Evolutionary conservation across 2,797 vertebrate species (phyloP).

Genomic region (Buceros bicornis): DNA sequence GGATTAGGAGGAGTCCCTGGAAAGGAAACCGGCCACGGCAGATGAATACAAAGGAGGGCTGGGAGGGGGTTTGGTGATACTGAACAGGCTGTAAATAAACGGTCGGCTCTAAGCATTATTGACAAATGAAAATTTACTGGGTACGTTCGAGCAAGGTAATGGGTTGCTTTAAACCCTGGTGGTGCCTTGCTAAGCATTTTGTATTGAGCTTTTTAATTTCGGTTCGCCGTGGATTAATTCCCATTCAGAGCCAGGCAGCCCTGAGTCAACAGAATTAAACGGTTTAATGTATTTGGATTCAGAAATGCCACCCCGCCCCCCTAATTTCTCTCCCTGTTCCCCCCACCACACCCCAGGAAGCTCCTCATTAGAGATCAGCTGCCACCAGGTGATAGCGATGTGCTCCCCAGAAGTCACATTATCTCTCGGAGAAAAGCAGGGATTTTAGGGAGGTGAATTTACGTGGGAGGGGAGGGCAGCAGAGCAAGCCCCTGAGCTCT

Average conservation of each 20-base stretch:
- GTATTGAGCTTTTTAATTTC: slow-evolving; percentile 68
- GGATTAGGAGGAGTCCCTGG: slow-evolving; percentile 21
- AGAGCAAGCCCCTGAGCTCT: not conserved
- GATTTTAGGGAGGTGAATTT: not conserved
- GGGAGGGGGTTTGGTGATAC: slow-evolving; percentile 13
- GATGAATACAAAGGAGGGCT: slow-evolving; percentile 65
- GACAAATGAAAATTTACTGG: slow-evolving; percentile 77
- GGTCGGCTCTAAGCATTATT: slow-evolving; percentile 77
- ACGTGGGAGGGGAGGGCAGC: not conserved
- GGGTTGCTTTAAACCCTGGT: slow-evolving; percentile 70
- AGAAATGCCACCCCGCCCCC: not conserved
- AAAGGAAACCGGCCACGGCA: not conserved
- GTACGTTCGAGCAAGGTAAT: slow-evolving; percentile 72
- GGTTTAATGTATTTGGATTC: slow-evolving; percentile 65
- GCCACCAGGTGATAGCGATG: not conserved
- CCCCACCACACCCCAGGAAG: not conserved
- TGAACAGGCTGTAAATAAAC: slow-evolving; percentile 73
- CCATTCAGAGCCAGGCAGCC: slow-evolving; percentile 64
- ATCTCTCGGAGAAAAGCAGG: not conserved
- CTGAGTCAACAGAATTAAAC: slow-evolving; percentile 74
- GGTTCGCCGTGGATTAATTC: slow-evolving; percentile 67
- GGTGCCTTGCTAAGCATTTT: slow-evolving; percentile 58
- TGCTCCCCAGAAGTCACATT: slow-evolving; percentile 3
- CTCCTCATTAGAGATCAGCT: slow-evolving; percentile 32
- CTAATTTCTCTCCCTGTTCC: not conserved